Base-by-base conservation (phyloP, 2,888 invertebrate species). In the Pollenia labialis region DNA sequence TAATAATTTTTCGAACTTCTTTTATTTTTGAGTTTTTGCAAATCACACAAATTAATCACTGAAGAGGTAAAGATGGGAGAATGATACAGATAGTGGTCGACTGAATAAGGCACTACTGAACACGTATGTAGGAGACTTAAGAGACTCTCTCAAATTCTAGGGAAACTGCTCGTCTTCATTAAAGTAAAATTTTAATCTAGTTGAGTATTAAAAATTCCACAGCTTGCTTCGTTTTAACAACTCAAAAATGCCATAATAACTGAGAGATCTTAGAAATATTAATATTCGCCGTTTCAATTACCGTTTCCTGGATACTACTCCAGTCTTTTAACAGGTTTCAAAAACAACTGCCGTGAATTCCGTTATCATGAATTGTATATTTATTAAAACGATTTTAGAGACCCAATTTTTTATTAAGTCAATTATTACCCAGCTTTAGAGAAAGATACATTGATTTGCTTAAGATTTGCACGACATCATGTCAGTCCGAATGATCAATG, bases 391-490 rank as follows among this genome's bases (percentile, higher is more conserved):
- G 32, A 32, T 32, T 32, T 32, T 0, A 32, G 6, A 32, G 32
- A 32, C 32, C 32, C 32, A 32, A 32, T 32, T 6, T 32, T 32
- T 32, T 32, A 32, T 32, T 23, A 23, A 32, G 32, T 32, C 32
- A 6, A 6, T 6, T 32, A 32, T 32, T 32, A 6, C 32, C 32
- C 4, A 32, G 32, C 6, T 32, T 32, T 32, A n/a, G 9, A 8
- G 9, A 48, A 64, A 9, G 32, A 50, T 46, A 32, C 60, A 48
- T 52, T 50, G 23, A 58, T 32, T 52, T 74, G 68, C 54, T 71
- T 80, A 58, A 83, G 62, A 74, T 75, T 75, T 77, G 81, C 72
- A 81, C 76, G 68, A 83, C 86, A 83, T 81, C 71, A 83, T 86
- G 56, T 86, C 68, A 68, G 50, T 72, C 71, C 76, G 48, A 64